A percentile compares a stretch with the other conserved stretches of the same genome.
These are phyloP conservation scores for Stenodera caucasica DNA, from an alignment of 2,888 invertebrate genomes.

Conservation along the genomic window DNA sequence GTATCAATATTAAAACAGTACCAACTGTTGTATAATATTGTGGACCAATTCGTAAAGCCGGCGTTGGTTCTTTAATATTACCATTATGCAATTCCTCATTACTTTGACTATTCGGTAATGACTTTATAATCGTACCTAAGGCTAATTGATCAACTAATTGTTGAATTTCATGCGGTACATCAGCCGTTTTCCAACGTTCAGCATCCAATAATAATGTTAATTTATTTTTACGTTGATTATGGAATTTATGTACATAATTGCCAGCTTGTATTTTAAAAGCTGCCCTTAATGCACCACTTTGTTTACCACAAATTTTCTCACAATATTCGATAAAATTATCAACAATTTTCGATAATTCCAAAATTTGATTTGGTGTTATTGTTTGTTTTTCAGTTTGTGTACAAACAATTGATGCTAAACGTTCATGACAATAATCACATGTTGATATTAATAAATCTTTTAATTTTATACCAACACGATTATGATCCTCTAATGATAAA, in stretches of 20 bases:
- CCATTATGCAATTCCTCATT: constrained; percentile 52
- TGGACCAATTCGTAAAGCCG: constrained; percentile 52
- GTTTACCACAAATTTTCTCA: constrained; percentile 70
- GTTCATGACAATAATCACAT: constrained; percentile 90
- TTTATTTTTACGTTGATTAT: constrained; percentile 84
- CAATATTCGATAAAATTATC: constrained; percentile 78
- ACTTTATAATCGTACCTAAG: constrained; percentile 52
- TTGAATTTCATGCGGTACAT: constrained; percentile 89
- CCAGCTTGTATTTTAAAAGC: constrained; percentile 87
- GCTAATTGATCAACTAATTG: constrained; percentile 71
- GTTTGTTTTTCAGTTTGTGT: constrained; percentile 73
- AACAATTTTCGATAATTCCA: constrained; percentile 73
- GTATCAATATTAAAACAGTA: constrained; percentile 83
- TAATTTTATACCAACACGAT: constrained; percentile 69
- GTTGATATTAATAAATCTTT: constrained; percentile 78
- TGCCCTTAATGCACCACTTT: constrained; percentile 77
- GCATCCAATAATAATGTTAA: constrained; percentile 82
- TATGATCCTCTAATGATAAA: constrained; percentile 70
- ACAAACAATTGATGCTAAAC: constrained; percentile 85
- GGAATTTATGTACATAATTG: constrained; percentile 89
- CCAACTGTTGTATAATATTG: constrained; percentile 76
- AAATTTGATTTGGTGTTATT: constrained; percentile 76
- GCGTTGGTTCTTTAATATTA: constrained; percentile 57
- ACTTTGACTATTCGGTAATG: constrained; percentile 48
- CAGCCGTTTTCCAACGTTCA: constrained; percentile 92